Evolutionary conservation across 2,888 invertebrate species (phyloP).

Genomic region (Agelastica alni): DNA sequence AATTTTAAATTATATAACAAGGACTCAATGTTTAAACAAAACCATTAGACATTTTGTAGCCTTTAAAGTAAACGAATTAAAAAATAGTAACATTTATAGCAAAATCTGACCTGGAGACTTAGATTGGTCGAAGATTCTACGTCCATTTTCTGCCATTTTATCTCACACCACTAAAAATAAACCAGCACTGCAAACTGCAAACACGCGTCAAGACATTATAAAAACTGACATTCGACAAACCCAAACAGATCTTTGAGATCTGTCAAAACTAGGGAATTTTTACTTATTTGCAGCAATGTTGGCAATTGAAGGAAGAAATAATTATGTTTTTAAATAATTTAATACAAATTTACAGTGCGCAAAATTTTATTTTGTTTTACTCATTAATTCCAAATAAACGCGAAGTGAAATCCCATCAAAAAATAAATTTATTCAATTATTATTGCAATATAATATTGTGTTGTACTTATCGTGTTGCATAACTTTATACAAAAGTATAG

Average conservation of each 20-base stretch:
- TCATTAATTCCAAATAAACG: no score
- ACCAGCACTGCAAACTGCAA: constrained; percentile 34
- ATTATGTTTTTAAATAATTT: no score
- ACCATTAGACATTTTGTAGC: constrained; percentile 20
- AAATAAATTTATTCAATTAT: no score
- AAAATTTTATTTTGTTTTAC: no score
- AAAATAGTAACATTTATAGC: constrained; percentile 19
- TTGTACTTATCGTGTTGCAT: no score
- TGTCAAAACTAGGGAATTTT: background rate
- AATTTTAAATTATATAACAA: constrained; percentile 55
- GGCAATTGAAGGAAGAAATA: no score
- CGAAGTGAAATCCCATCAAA: no score
- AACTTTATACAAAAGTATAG: no score
- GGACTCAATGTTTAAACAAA: constrained; percentile 35
- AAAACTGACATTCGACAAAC: constrained; percentile 22
- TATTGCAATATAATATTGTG: no score
- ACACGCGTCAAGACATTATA: constrained; percentile 37
- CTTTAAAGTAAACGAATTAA: constrained; percentile 8
- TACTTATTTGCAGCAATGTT: no score
- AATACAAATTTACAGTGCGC: no score
- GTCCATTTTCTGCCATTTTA: constrained; percentile 58
- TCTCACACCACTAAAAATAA: constrained; percentile 35
- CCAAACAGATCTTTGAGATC: background rate
- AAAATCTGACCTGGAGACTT: constrained; percentile 54
- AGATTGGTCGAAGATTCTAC: constrained; percentile 53